Evolutionary conservation across 2,113 vertebrate species (phyloP).

Genomic region (Platichthys stellatus): DNA sequence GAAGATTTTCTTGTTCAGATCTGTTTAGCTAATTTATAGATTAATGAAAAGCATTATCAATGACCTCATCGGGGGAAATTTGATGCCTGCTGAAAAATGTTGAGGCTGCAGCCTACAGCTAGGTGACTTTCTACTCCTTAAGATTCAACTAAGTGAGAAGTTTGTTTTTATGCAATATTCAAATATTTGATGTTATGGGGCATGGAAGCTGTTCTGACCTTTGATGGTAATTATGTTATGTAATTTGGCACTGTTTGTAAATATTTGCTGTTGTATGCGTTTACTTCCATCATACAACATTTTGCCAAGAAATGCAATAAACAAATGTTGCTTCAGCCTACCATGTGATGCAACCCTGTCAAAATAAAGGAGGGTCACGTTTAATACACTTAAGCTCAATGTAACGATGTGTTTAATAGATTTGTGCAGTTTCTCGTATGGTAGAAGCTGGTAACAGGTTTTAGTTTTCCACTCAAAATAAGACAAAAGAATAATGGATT

Average conservation of each 20-base stretch:
- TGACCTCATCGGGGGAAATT: not conserved
- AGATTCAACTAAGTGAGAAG: not conserved
- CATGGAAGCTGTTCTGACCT: not conserved
- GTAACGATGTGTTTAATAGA: not conserved
- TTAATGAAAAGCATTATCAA: not conserved
- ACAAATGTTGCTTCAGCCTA: not conserved
- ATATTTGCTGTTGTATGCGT: conserved; percentile 50
- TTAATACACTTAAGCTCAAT: not conserved
- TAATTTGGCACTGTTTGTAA: conserved; percentile 53
- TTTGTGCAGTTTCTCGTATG: too few species aligned
- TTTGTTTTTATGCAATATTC: conserved; percentile 13
- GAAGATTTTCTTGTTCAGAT: conserved; percentile 19
- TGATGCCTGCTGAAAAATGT: not conserved
- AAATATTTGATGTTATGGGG: not conserved
- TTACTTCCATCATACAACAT: conserved; percentile 7
- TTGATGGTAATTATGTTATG: not conserved
- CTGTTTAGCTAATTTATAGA: conserved; percentile 24
- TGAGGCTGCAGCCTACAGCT: not conserved
- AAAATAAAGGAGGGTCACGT: not conserved
- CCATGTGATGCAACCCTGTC: not conserved
- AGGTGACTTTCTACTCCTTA: not conserved
- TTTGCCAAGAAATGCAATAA: conserved; percentile 39
- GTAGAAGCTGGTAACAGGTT: not conserved
- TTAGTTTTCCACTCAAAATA: not conserved
- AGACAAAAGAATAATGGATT: not conserved